phyloP scores from a whole-genome alignment of 2,888 invertebrate species.

The Rhimphoctona megacephalus region DNA sequence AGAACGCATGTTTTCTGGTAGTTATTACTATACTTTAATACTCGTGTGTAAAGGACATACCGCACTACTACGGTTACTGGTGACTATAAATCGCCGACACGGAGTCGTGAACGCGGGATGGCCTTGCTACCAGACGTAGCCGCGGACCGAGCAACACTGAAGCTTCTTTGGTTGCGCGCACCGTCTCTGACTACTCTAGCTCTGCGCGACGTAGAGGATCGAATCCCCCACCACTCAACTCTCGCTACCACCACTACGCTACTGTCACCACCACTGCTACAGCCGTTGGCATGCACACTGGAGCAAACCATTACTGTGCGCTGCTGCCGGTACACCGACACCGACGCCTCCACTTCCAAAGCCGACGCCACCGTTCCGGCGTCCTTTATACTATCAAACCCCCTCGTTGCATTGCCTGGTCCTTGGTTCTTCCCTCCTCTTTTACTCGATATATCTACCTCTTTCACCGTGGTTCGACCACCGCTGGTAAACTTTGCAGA shows the following conservation, averaged over 20 bases:
- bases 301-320: constrained; percentile 52
- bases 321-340: constrained; percentile 56
- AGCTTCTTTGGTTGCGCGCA: constrained; percentile 77
- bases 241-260: constrained; percentile 55
- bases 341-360: constrained; percentile 63
- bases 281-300: constrained; percentile 24
- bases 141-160: constrained; percentile 83
- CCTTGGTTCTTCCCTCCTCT: constrained; percentile 36
- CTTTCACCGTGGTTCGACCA: constrained; percentile 45
- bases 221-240: constrained; percentile 65
- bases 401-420: constrained; percentile 52
- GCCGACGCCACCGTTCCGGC: constrained; percentile 59
- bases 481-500: constrained; percentile 63
- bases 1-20: constrained; percentile 84
- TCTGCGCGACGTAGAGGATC: constrained; percentile 76
- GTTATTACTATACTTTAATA: constrained; percentile 7
- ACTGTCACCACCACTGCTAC: constrained; percentile 57
- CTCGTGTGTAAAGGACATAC: constrained; percentile 3
- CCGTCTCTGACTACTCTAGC: constrained; percentile 79
- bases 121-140: constrained; percentile 75
- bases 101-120: constrained; percentile 36
- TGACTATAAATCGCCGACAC: constrained; percentile 18
- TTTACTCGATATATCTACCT: constrained; percentile 31
- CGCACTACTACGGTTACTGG: constrained; percentile 9
- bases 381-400: constrained; percentile 58